Base-by-base conservation (phyloP, 2,888 invertebrate genomes). In the Apoderus coryli region DNA sequence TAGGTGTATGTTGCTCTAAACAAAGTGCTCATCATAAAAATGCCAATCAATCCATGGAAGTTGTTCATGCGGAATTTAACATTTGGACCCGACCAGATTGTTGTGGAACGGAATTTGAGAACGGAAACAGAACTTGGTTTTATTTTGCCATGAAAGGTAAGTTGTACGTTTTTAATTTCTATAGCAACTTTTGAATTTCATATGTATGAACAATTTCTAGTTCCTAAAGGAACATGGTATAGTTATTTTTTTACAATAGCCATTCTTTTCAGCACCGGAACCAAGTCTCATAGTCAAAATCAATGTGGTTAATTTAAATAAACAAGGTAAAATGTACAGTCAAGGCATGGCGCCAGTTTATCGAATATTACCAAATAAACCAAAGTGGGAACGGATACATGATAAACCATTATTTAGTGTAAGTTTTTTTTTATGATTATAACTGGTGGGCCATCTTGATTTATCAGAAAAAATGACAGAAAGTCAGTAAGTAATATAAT, bases 101-200 rank as follows among this genome's bases (percentile, higher is more conserved):
- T 60, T 73, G 68, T 24, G 86, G 82, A 13, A 88, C 88, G 1
- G 75, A 76, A 46, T 86, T 72, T 65, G 82, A 88, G 56, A 89
- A 88, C 65, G 78, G 76, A 29, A 88, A 88, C 55, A 67, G 88
- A 39, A 86, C 89, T 2, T 90, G 90, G 90, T 90, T 90, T 60
- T 78, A 85, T 57, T 90, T 90, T 59, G 86, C 84, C 5, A 60
- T 90, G 28, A 60, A 56, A 59, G 62, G 74, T 59, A 62, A n/a
- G 6, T 27, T 25, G 16, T 11, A 13, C 25, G 10, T n/a, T n/a
- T n/a, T n/a, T n/a, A n/a, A n/a, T n/a, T n/a, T n/a, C n/a, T n/a
- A n/a, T n/a, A n/a, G n/a, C n/a, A n/a, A n/a, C n/a, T n/a, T n/a
- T n/a, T n/a, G n/a, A n/a, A n/a, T n/a, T n/a, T n/a, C n/a, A n/a